These are phyloP conservation scores for Lasioglossum leucozonium DNA, from an alignment of 2,888 invertebrate species.

Conservation along the genomic window DNA sequence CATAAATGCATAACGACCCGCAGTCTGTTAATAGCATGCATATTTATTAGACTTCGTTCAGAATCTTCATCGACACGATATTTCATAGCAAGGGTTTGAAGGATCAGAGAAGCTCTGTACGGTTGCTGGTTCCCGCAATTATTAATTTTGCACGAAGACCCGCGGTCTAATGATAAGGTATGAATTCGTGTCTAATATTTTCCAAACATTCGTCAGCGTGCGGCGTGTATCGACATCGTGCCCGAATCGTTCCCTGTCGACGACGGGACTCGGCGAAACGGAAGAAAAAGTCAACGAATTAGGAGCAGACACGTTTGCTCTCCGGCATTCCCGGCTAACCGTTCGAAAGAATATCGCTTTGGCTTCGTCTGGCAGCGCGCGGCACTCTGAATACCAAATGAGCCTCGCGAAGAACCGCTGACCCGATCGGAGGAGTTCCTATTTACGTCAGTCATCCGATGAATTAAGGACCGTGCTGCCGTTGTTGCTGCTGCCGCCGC, in stretches of 20 bases:
- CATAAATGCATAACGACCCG: no score
- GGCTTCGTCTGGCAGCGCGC: conserved; percentile 71
- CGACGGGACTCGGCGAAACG: neutral
- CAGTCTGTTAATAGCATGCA: no score
- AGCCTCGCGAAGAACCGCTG: conserved; percentile 76
- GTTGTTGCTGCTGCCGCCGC: neutral
- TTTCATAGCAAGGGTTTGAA: no score
- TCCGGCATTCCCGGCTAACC: conserved; percentile 64
- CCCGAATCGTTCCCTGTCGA: neutral
- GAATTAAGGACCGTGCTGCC: conserved; percentile 72
- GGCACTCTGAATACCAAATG: conserved; percentile 77
- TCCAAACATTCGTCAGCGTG: neutral
- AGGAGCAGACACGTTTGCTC: conserved; percentile 67
- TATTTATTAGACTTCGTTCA: no score
- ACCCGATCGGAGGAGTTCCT: conserved; percentile 74
- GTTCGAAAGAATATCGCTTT: conserved; percentile 77
- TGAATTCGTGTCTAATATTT: no score
- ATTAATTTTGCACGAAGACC: no score
- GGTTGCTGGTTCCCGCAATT: no score
- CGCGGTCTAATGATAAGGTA: no score
- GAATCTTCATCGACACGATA: no score
- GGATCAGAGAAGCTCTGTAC: no score
- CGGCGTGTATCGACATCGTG: neutral
- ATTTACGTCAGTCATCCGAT: conserved; percentile 79
- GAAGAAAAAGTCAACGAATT: conserved; percentile 70